Percentiles rank a stretch among this genome's conserved stretches.
Conservation (phyloP, 2,888 invertebrate species). For the Autographa gamma region DNA sequence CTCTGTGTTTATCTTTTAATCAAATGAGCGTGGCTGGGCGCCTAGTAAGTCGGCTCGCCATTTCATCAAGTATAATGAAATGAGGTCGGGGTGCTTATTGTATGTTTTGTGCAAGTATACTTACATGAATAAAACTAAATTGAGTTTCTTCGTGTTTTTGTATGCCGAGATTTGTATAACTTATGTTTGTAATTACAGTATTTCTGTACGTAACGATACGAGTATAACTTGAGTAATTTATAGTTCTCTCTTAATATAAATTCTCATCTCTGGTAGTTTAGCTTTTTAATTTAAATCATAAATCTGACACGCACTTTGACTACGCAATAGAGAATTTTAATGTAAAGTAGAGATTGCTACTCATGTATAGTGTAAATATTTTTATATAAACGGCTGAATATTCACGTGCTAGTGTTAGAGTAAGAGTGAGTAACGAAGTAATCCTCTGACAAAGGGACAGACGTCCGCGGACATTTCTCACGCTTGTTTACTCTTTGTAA, state of each 20-base stretch:
- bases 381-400: conserved; percentile 57
- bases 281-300: background rate
- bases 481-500: conserved; percentile 57
- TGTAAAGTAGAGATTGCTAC: background rate
- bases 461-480: conserved; percentile 43
- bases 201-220: no score
- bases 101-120: conserved; percentile 21
- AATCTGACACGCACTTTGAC: background rate
- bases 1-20: conserved; percentile 15
- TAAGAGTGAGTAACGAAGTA: conserved; percentile 52
- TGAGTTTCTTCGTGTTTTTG: background rate
- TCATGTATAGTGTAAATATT: conserved; percentile 28
- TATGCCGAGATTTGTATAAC: background rate
- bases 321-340: background rate
- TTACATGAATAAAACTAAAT: conserved; percentile 10
- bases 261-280: background rate
- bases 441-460: conserved; percentile 60
- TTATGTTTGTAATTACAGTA: background rate
- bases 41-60: conserved; percentile 7
- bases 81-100: background rate
- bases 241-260: background rate
- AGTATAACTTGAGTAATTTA: background rate
- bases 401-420: conserved; percentile 43
- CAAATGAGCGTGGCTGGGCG: conserved; percentile 6
- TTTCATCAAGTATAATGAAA: conserved; percentile 13